phyloP scores from a whole-genome alignment of 2,113 vertebrate species.

The Podarcis cretensis region DNA sequence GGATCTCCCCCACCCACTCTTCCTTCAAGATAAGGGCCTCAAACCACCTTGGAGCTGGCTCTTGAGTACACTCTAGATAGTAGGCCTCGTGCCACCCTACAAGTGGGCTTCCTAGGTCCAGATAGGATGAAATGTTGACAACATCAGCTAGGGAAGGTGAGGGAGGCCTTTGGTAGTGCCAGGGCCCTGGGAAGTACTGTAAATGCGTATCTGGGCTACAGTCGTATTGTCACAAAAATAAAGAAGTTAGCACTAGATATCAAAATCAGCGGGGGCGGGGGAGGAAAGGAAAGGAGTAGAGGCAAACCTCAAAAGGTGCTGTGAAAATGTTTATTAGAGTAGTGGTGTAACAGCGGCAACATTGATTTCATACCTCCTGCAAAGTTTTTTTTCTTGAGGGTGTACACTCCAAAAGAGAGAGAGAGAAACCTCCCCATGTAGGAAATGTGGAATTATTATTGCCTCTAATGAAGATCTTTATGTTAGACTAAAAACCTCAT shows the following conservation, averaged over 20 bases:
- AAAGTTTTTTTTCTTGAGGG: neutral
- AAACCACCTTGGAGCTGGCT: neutral
- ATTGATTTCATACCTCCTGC: neutral
- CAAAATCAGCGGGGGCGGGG: neutral
- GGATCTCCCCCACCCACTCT: rapidly evolving
- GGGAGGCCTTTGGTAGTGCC: neutral
- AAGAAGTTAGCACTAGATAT: neutral
- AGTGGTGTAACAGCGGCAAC: neutral
- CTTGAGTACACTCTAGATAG: neutral
- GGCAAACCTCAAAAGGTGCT: neutral
- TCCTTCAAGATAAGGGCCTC: neutral
- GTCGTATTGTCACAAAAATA: neutral
- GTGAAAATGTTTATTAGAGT: neutral
- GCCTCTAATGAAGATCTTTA: neutral
- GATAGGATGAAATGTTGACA: neutral
- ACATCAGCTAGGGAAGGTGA: rapidly evolving
- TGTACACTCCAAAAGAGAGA: neutral
- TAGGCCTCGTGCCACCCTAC: neutral
- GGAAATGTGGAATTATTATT: neutral
- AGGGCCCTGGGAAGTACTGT: neutral
- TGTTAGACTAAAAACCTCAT: neutral
- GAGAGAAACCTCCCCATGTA: neutral
- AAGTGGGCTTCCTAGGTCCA: neutral
- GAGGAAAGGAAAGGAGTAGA: too few species aligned
- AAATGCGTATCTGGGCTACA: neutral